These are phyloP conservation scores for Bradypodion pumilum DNA, from an alignment of 2,797 vertebrate genomes.

Conservation along the genomic window DNA sequence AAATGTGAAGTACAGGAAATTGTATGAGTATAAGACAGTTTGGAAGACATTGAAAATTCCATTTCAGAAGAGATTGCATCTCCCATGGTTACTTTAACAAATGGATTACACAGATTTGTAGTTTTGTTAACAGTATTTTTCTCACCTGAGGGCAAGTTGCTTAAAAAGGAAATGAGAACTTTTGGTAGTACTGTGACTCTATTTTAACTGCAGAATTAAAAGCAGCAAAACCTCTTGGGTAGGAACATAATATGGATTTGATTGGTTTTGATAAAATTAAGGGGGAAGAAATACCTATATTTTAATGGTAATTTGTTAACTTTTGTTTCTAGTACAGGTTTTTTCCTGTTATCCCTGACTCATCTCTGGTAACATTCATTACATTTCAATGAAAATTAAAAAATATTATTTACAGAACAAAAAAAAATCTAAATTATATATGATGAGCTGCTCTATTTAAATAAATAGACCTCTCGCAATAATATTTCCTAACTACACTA, in stretches of 20 bases:
- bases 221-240: constrained; percentile 15
- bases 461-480: fast-evolving
- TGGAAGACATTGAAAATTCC: constrained; percentile 34
- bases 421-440: neutral
- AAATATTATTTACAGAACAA: too few relatives aligned
- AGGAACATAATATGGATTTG: neutral
- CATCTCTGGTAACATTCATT: too few relatives aligned
- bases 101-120: neutral
- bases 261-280: neutral
- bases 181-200: constrained; percentile 18
- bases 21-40: constrained; percentile 15
- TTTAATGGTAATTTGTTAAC: constrained; percentile 34
- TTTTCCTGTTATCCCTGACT: constrained; percentile 24
- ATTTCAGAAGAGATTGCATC: constrained; percentile 24
- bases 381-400: too few relatives aligned
- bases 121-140: constrained; percentile 27
- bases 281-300: constrained; percentile 6
- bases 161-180: constrained; percentile 17
- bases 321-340: neutral
- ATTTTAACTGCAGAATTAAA: constrained; percentile 21
- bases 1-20: constrained; percentile 7
- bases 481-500: neutral
- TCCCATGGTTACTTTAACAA: constrained; percentile 40
- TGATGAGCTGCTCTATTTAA: neutral
- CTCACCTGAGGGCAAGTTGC: constrained; percentile 6